Percentiles rank a stretch among this genome's conserved stretches.
Evolutionary conservation across 1,140 invertebrate genomes (phyloP).

Genomic region (Ceratina calcarata): DNA sequence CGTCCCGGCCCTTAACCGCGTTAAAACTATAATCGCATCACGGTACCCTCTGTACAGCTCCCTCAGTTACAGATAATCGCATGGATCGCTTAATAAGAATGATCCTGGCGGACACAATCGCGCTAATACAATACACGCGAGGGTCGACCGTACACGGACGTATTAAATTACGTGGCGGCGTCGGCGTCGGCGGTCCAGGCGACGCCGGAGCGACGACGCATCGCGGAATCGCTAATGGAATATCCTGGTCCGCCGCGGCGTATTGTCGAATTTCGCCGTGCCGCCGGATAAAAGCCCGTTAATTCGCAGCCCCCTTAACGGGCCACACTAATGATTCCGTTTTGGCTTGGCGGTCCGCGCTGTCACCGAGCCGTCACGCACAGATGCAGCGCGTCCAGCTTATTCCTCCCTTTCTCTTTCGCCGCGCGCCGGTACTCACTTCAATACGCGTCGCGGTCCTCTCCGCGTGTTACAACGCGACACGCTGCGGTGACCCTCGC

Average conservation of each 20-base stretch:
- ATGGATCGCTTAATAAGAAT: conserved; percentile 28
- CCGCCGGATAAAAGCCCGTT: conserved; percentile 65
- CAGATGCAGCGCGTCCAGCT: conserved; percentile 61
- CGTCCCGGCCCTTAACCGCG: not conserved
- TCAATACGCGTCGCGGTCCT: conserved; percentile 2
- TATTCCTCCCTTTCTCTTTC: conserved; percentile 43
- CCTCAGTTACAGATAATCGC: conserved; percentile 9
- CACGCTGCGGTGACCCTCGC: not conserved
- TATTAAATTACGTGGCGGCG: conserved; percentile 63
- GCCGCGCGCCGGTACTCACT: not conserved
- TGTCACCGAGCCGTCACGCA: conserved; percentile 64
- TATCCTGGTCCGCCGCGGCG: conserved; percentile 65
- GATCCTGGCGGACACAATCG: not conserved
- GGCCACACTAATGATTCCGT: conserved; percentile 67
- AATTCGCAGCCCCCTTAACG: conserved; percentile 69
- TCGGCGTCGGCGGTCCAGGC: conserved; percentile 47
- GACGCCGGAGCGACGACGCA: conserved; percentile 55
- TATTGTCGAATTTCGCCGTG: conserved; percentile 69
- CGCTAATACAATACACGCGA: conserved; percentile 8
- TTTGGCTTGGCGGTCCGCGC: conserved; percentile 63
- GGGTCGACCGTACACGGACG: conserved; percentile 23
- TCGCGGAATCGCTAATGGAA: conserved; percentile 74
- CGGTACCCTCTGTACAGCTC: not conserved
- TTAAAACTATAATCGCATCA: conserved; percentile 20
- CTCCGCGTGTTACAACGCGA: conserved; percentile 43